These are phyloP conservation scores for Caenorhabditis doughertyi DNA, from an alignment of 2,888 invertebrate genomes.

Conservation along the genomic window DNA sequence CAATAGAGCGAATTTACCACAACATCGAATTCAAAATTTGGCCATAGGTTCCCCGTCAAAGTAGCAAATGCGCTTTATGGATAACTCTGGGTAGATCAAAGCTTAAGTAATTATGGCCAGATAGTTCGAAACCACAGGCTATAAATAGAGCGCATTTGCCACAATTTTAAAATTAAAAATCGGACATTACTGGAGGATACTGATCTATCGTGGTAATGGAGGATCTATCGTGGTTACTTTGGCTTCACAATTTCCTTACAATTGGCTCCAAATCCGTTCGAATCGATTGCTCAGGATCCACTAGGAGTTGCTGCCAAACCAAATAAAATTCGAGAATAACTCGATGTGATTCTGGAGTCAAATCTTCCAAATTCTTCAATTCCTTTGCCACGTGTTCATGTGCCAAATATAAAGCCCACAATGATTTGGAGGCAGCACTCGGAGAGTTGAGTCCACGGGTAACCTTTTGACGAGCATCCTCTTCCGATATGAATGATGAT, in stretches of 20 bases:
- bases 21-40: too few species aligned
- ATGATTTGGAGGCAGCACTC: constrained; percentile 45
- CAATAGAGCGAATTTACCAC: too few species aligned
- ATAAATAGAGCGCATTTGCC: too few species aligned
- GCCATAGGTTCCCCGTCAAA: too few species aligned
- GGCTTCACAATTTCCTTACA: constrained; percentile 3
- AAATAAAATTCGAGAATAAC: constrained; percentile 36
- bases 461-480: constrained; percentile 32
- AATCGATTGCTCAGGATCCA: constrained; percentile 45
- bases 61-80: too few species aligned
- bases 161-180: too few species aligned
- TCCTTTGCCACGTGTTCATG: constrained; percentile 11
- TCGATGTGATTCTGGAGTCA: neutral
- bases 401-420: constrained; percentile 42
- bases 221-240: too few species aligned
- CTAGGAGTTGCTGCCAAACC: constrained; percentile 52
- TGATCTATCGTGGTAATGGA: too few species aligned
- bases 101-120: too few species aligned
- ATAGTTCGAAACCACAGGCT: too few species aligned
- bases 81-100: too few species aligned
- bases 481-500: constrained; percentile 29
- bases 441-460: constrained; percentile 32
- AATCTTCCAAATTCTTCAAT: neutral
- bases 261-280: constrained; percentile 14
- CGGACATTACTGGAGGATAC: too few species aligned